Evolutionary conservation across 2,797 vertebrate genomes (phyloP).

Genomic region (Ara ararauna): DNA sequence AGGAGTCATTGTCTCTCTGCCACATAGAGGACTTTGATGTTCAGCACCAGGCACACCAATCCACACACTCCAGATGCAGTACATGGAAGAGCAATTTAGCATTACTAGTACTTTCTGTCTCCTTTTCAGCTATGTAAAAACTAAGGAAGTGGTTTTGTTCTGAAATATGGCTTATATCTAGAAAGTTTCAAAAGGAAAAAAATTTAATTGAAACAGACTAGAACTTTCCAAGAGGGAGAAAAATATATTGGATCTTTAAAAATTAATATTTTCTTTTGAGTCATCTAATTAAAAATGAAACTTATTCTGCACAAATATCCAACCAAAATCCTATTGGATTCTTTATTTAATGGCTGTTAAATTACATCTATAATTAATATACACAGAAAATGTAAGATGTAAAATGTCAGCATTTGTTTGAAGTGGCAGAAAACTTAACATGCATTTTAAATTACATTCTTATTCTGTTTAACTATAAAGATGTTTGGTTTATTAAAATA

Average conservation of each 20-base stretch:
- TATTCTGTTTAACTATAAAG: background rate
- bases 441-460: background rate
- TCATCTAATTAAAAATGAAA: background rate
- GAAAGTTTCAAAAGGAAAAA: background rate
- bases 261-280: background rate
- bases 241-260: background rate
- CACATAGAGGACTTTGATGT: background rate
- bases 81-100: background rate
- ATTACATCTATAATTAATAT: constrained; percentile 31
- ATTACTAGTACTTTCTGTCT: background rate
- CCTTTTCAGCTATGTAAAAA: background rate
- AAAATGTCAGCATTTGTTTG: constrained; percentile 23
- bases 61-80: background rate
- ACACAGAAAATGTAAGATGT: background rate
- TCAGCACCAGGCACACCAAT: background rate
- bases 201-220: background rate
- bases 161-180: background rate
- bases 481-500: background rate
- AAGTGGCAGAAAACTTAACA: constrained; percentile 4
- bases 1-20: background rate
- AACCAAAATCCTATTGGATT: background rate
- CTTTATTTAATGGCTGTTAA: background rate
- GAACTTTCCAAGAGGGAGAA: background rate
- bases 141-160: background rate
- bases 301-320: background rate